A percentile compares a stretch with the other conserved stretches of the same genome.
Evolutionary conservation across 2,113 vertebrate genomes (phyloP).

Genomic region (Oplegnathus fasciatus): DNA sequence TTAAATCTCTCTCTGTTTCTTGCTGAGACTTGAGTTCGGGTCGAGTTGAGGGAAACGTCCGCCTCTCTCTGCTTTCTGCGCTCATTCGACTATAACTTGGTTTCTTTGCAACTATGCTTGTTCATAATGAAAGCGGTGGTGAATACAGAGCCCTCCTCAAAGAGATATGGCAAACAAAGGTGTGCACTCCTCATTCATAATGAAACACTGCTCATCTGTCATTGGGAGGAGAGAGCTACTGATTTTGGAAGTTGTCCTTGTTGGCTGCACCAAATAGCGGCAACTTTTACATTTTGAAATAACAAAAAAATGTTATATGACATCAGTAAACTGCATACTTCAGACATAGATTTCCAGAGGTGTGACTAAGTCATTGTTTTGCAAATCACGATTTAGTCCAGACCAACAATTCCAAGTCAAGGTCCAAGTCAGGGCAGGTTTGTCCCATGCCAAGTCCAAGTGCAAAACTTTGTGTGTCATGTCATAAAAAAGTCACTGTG

Average conservation of each 20-base stretch:
- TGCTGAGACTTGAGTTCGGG: not conserved
- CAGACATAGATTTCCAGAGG: not conserved
- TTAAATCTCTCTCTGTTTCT: constrained; percentile 6
- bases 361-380: no score
- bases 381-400: no score
- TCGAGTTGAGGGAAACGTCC: not conserved
- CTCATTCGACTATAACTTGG: not conserved
- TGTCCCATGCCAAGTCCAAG: no score
- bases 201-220: not conserved
- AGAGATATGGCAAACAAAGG: constrained; percentile 29
- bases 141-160: not conserved
- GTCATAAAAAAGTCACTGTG: no score
- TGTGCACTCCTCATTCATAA: not conserved
- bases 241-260: not conserved
- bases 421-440: no score
- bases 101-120: not conserved
- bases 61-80: not conserved
- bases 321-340: not conserved
- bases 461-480: no score
- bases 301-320: not conserved
- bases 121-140: not conserved
- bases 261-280: not conserved
- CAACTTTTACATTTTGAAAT: not conserved
- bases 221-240: not conserved
- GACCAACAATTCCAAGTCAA: no score